Percentiles rank a stretch among this genome's conserved stretches.
phyloP scores from a whole-genome alignment of 2,888 invertebrate species.

The Athrips mouffetella region DNA sequence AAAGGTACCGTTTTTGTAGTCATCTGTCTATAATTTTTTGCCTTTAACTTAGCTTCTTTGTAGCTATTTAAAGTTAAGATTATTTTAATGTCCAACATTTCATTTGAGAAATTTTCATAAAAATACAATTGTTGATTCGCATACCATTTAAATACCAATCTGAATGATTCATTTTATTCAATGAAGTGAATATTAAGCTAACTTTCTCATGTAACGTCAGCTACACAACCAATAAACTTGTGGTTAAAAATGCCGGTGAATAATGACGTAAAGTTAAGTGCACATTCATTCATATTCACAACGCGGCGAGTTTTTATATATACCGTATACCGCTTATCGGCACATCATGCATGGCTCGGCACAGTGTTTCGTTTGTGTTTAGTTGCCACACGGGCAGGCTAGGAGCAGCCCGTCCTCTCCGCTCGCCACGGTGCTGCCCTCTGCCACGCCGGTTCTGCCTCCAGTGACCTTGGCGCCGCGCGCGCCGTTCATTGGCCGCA shows the following conservation, averaged over 20 bases:
- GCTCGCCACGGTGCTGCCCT: constrained; percentile 49
- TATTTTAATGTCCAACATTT: no score
- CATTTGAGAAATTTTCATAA: no score
- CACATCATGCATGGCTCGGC: constrained; percentile 54
- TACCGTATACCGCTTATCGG: constrained; percentile 71
- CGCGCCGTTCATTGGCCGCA: constrained; percentile 71
- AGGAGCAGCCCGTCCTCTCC: constrained; percentile 53
- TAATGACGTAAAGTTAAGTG: constrained; percentile 40
- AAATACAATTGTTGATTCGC: no score
- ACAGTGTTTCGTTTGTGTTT: constrained; percentile 43
- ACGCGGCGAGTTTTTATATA: constrained; percentile 63
- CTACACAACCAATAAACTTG: no score
- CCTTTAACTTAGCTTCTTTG: background rate
- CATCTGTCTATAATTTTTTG: no score
- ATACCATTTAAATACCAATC: no score
- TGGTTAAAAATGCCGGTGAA: background rate
- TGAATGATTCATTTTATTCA: no score
- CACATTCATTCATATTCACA: constrained; percentile 68
- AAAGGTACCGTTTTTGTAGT: background rate
- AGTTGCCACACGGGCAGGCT: constrained; percentile 72
- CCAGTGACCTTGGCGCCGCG: constrained; percentile 67
- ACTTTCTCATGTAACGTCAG: no score
- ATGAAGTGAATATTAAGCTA: no score
- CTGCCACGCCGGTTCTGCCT: constrained; percentile 48
- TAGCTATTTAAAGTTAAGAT: no score